These are phyloP conservation scores for Saimiri boliviensis DNA, from an alignment of 2,113 vertebrate genomes.

Conservation along the genomic window DNA sequence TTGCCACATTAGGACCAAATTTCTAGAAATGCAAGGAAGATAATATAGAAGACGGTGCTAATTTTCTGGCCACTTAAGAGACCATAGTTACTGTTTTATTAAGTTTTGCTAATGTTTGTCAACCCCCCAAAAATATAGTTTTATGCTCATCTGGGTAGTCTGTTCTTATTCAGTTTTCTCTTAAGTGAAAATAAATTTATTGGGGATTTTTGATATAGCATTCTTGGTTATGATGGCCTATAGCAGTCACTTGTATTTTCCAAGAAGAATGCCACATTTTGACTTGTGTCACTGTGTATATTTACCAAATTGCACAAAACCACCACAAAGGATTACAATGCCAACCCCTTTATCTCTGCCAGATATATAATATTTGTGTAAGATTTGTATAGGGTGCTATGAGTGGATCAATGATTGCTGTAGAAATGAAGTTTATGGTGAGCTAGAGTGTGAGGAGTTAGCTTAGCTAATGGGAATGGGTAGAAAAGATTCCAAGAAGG, in stretches of 20 bases:
- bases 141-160: background rate
- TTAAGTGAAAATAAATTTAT: slow-evolving; percentile 3
- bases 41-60: background rate
- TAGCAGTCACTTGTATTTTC: background rate
- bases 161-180: background rate
- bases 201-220: background rate
- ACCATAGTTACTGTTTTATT: background rate
- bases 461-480: background rate
- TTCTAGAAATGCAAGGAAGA: slow-evolving; percentile 16
- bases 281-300: background rate
- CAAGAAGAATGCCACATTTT: background rate
- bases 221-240: background rate
- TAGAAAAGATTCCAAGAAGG: background rate
- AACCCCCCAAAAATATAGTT: background rate
- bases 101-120: background rate
- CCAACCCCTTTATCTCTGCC: background rate
- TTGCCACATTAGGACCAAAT: background rate
- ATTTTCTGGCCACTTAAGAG: background rate
- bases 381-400: background rate
- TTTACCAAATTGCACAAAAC: slow-evolving; percentile 10
- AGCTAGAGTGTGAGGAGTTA: background rate
- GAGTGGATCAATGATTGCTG: background rate
- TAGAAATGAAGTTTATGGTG: background rate
- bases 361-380: background rate
- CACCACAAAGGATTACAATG: background rate